phyloP scores from a whole-genome alignment of 2,797 vertebrate species.

The Hydrocynus forskahlii region DNA sequence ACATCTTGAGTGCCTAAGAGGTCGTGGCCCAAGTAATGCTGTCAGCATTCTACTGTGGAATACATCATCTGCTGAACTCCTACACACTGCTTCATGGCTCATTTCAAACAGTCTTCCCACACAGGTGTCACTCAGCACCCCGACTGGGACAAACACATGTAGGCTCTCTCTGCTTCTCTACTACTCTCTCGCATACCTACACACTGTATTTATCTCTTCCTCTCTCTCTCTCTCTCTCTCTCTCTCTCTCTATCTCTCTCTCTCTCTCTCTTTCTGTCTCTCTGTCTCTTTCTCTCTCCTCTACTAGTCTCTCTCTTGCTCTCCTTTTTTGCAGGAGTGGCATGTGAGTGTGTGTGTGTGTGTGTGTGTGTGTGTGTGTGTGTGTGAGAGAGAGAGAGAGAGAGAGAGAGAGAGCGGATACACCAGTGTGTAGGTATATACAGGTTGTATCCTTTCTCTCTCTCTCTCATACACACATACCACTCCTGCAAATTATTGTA shows the following conservation, averaged over 20 bases:
- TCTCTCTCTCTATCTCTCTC: not conserved
- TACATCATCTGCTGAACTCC: slow-evolving; percentile 22
- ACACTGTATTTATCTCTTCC: not conserved
- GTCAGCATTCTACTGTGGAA: slow-evolving; percentile 18
- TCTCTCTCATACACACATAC: not conserved
- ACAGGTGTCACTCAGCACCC: slow-evolving; percentile 22
- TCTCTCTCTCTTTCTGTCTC: no score
- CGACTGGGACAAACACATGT: slow-evolving; percentile 25
- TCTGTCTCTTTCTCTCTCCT: no score
- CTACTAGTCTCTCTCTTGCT: no score
- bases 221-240: not conserved
- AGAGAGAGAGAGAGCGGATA: no score
- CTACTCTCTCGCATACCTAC: not conserved
- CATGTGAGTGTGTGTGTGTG: no score
- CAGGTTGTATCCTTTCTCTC: not conserved
- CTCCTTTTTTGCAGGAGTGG: no score
- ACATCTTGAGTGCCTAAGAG: not conserved
- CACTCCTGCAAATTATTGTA: not conserved
- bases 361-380: no score
- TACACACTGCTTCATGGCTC: slow-evolving; percentile 24
- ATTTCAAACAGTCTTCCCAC: slow-evolving; percentile 24
- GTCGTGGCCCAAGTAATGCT: not conserved
- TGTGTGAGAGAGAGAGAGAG: no score
- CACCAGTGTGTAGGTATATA: no score
- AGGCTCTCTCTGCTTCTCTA: not conserved